These are phyloP conservation scores for Larimichthys crocea DNA, from an alignment of 2,113 vertebrate genomes.

Conservation along the genomic window DNA sequence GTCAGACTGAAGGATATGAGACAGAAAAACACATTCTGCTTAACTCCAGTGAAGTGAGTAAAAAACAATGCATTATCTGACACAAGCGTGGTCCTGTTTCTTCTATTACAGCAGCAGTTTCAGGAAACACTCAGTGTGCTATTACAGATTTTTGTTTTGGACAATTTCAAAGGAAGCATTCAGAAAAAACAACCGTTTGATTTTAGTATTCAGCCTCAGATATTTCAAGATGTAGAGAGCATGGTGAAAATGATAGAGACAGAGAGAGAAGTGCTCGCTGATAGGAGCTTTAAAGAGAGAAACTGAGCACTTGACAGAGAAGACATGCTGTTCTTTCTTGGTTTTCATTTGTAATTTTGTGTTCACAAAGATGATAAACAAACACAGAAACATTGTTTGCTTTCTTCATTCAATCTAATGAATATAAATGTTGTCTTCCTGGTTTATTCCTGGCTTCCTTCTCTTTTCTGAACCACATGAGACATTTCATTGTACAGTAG, in stretches of 20 bases:
- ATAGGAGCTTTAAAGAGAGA: not conserved
- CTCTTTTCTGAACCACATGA: not conserved
- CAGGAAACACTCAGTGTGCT: not conserved
- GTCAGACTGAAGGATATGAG: conserved; percentile 82
- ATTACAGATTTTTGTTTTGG: not conserved
- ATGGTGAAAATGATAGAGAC: not conserved
- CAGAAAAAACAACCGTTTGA: not conserved
- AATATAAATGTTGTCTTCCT: not conserved
- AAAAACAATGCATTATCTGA: conserved; percentile 13
- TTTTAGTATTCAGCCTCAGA: not conserved
- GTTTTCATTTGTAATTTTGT: not conserved
- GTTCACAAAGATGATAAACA: not conserved
- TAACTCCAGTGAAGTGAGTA: not conserved
- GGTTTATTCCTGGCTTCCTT: not conserved
- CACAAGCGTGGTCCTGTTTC: not conserved
- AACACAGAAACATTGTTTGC: not conserved
- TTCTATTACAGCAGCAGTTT: not conserved
- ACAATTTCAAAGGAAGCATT: conserved; percentile 1
- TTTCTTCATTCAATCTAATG: not conserved
- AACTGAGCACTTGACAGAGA: not conserved
- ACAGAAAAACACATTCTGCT: conserved; percentile 8
- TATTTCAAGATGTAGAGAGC: not conserved
- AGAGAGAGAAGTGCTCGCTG: not conserved
- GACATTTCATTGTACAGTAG: not conserved
- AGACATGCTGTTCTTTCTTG: not conserved